Evolutionary conservation across 2,113 vertebrate genomes (phyloP).

Genomic region (Labeo rohita): DNA sequence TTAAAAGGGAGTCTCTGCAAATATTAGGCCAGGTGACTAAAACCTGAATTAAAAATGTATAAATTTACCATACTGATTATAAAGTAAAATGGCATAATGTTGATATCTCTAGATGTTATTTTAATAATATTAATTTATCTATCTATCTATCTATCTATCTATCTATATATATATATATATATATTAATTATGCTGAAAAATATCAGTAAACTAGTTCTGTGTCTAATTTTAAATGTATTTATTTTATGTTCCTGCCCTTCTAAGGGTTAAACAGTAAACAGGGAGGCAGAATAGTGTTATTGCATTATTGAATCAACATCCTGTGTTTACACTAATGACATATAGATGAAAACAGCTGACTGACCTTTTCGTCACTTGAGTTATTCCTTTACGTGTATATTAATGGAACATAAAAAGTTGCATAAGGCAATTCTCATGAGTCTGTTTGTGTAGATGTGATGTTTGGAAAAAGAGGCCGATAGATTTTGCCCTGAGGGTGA

Average conservation of each 20-base stretch:
- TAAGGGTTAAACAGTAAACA: not conserved
- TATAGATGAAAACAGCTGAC: not conserved
- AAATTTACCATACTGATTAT: not conserved
- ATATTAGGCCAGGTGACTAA: not conserved
- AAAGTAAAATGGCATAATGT: not conserved
- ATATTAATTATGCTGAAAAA: not conserved
- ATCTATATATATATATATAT: too few relatives aligned
- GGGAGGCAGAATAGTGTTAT: not conserved
- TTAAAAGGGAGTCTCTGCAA: not conserved
- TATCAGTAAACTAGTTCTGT: not conserved
- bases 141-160: too few relatives aligned
- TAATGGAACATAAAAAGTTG: not conserved
- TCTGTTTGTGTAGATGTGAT: constrained; percentile 5
- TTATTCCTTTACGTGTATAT: not conserved
- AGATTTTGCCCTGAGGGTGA: constrained; percentile 23
- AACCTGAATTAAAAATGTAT: not conserved
- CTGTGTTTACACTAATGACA: constrained; percentile 10
- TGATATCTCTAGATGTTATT: not conserved
- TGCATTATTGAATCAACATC: not conserved
- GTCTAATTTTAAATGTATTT: not conserved
- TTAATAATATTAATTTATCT: not conserved
- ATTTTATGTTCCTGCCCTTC: not conserved
- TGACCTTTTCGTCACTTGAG: not conserved
- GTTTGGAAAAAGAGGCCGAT: constrained; percentile 18
- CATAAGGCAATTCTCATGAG: not conserved